These are phyloP conservation scores for Procavia capensis DNA, from an alignment of 2,113 vertebrate genomes.

Conservation along the genomic window DNA sequence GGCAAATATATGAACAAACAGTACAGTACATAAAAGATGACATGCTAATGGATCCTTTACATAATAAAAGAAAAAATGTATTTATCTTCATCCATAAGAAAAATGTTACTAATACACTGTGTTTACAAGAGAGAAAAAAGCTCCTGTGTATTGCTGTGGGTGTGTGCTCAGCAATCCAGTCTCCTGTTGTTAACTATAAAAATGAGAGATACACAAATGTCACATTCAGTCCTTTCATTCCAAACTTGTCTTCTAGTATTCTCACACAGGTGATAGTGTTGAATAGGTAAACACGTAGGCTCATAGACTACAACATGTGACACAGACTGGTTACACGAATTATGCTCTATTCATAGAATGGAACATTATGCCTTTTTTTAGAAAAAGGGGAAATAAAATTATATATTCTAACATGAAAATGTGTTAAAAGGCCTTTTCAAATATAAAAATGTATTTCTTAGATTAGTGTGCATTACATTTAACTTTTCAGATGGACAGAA, in stretches of 20 bases:
- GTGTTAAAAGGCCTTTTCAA: not conserved
- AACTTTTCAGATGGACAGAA: not conserved
- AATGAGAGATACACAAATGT: not conserved
- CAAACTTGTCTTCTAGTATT: not conserved
- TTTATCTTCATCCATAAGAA: not conserved
- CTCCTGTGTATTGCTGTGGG: not conserved
- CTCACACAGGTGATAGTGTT: not conserved
- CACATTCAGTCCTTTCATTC: not conserved
- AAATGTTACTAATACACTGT: not conserved
- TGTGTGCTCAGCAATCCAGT: not conserved
- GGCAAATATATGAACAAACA: not conserved
- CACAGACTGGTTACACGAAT: too few relatives aligned
- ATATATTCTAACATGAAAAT: not conserved
- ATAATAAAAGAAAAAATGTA: not conserved
- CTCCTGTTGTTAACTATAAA: not conserved
- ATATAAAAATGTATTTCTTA: not conserved
- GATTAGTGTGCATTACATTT: not conserved
- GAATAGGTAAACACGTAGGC: not conserved
- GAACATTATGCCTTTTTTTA: not conserved
- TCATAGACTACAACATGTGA: not conserved
- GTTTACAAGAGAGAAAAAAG: not conserved
- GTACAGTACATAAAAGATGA: not conserved
- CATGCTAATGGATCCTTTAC: not conserved
- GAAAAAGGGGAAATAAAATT: not conserved
- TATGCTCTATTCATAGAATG: not conserved